Percentiles rank a stretch among this genome's conserved stretches.
phyloP scores from a whole-genome alignment of 2,797 vertebrate genomes.

The Emydoidea blandingii region DNA sequence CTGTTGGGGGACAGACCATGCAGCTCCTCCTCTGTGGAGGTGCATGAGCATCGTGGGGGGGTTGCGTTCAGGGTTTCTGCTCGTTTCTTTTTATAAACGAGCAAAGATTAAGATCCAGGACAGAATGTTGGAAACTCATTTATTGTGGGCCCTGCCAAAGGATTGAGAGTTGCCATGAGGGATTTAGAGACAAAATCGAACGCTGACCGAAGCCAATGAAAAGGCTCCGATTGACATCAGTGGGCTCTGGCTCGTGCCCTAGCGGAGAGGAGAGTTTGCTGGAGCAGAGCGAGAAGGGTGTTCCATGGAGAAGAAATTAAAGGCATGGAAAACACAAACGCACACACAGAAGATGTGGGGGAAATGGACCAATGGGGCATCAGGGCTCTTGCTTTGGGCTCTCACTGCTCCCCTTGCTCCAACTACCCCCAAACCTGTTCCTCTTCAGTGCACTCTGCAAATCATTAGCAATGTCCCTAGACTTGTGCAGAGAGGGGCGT shows the following conservation, averaged over 20 bases:
- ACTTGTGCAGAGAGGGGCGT: not conserved
- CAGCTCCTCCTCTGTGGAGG: too few relatives aligned
- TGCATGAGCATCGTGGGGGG: not conserved
- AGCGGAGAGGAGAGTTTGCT: not conserved
- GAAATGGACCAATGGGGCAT: not conserved
- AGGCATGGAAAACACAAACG: accelerated
- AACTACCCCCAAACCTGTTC: not conserved
- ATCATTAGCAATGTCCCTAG: not conserved
- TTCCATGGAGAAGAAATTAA: not conserved
- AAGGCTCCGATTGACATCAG: too few relatives aligned
- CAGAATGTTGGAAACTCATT: not conserved
- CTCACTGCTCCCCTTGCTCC: not conserved
- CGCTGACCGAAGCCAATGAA: not conserved
- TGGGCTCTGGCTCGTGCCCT: not conserved
- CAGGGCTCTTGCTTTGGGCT: not conserved
- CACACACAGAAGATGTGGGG: accelerated
- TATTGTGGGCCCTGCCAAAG: not conserved
- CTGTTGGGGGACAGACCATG: too few relatives aligned
- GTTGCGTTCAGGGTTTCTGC: not conserved
- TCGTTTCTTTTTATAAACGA: not conserved
- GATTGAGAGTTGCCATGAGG: not conserved
- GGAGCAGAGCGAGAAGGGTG: not conserved
- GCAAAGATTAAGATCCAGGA: not conserved
- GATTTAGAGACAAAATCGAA: not conserved
- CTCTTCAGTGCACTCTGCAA: not conserved